Conservation (phyloP, 2,797 vertebrate genomes). For the Tangara arthus region DNA sequence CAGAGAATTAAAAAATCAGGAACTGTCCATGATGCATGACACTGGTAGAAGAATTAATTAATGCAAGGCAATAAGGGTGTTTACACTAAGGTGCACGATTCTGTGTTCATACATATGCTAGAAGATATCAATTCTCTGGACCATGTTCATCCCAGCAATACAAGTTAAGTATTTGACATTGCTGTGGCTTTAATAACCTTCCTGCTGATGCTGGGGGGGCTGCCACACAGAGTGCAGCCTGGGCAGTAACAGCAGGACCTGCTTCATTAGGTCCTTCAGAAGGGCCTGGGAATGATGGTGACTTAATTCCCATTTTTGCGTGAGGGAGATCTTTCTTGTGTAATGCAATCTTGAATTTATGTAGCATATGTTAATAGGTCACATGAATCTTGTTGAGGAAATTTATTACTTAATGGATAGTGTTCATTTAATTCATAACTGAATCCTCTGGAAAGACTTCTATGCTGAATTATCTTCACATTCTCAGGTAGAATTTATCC, state of each 20-base stretch:
- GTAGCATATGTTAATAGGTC: background rate
- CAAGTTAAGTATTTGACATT: background rate
- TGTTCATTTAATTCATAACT: background rate
- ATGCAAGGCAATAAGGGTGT: background rate
- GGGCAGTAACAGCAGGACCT: background rate
- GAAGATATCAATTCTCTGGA: background rate
- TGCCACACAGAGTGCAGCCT: background rate
- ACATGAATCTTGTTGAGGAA: background rate
- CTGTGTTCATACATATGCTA: background rate
- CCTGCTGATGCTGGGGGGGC: background rate
- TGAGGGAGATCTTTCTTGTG: background rate
- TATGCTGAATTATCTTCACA: background rate
- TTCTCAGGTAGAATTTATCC: background rate
- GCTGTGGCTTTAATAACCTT: background rate
- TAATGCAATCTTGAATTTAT: background rate
- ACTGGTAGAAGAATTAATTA: background rate
- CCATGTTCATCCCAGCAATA: accelerated
- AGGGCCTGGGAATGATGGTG: background rate
- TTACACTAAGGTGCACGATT: background rate
- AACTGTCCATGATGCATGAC: background rate
- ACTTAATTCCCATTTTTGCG: background rate
- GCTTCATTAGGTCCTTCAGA: background rate
- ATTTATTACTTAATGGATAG: background rate
- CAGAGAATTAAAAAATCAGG: background rate
- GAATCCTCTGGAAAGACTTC: background rate